These are phyloP conservation scores for Hephaestus fuliginosus DNA, from an alignment of 2,797 vertebrate species.

Conservation along the genomic window DNA sequence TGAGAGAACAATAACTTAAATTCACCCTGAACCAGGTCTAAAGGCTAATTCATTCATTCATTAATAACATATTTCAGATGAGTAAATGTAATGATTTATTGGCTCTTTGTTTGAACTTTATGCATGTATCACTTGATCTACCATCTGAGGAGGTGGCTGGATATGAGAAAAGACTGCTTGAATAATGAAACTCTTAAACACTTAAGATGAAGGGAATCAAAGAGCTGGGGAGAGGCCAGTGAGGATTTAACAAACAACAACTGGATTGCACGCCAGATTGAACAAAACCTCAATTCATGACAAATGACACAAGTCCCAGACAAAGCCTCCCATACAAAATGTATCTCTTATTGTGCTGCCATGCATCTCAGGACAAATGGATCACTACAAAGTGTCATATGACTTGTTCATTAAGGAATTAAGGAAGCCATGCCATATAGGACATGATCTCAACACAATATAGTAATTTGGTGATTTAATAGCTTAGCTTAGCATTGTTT, in stretches of 20 bases:
- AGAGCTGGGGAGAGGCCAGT: background rate
- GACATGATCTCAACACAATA: background rate
- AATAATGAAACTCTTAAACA: background rate
- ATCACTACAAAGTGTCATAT: background rate
- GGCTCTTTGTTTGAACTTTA: too few relatives aligned
- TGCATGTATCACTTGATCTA: too few relatives aligned
- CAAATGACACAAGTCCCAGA: background rate
- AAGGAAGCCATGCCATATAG: background rate
- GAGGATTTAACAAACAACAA: slow-evolving; percentile 15
- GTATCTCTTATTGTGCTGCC: background rate
- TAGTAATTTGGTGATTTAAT: background rate
- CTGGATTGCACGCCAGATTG: background rate
- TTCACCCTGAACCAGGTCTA: background rate
- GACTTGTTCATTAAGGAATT: background rate
- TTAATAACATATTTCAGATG: too few relatives aligned
- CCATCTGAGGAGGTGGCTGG: too few relatives aligned
- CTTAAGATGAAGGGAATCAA: background rate
- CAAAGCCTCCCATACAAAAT: background rate
- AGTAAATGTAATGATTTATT: too few relatives aligned
- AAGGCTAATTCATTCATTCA: too few relatives aligned
- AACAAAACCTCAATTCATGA: slow-evolving; percentile 2
- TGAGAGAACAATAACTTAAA: too few relatives aligned
- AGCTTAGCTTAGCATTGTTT: background rate
- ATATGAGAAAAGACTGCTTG: background rate
- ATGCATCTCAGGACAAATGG: background rate